Conservation (phyloP, 1,140 invertebrate species). For the Drosophila littoralis region DNA sequence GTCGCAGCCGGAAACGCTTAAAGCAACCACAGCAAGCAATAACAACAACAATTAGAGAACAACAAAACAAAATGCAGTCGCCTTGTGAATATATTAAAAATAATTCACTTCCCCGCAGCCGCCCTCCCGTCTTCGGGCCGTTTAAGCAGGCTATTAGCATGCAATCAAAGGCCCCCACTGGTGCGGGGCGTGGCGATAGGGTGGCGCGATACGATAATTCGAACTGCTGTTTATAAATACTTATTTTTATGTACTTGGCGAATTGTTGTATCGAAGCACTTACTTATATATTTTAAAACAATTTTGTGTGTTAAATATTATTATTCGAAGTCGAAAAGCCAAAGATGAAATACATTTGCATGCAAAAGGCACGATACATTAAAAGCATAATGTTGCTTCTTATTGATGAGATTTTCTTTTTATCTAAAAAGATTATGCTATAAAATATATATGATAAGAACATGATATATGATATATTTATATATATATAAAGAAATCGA, state of each 20-base stretch:
- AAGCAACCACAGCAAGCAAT: slow-evolving; percentile 26
- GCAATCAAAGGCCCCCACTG: slow-evolving; percentile 42
- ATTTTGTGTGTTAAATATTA: background rate
- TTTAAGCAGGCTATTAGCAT: slow-evolving; percentile 75
- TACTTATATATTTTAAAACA: background rate
- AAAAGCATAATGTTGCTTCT: too few relatives aligned
- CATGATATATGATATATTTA: too few relatives aligned
- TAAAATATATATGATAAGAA: too few relatives aligned
- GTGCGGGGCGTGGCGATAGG: background rate
- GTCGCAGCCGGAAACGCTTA: slow-evolving; percentile 56
- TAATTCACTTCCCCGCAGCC: slow-evolving; percentile 34
- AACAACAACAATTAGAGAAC: slow-evolving; percentile 10
- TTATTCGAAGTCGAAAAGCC: background rate
- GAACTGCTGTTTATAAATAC: slow-evolving; percentile 12
- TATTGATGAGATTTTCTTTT: too few relatives aligned
- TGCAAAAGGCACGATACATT: too few relatives aligned
- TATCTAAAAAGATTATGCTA: too few relatives aligned
- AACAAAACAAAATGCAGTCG: slow-evolving; percentile 25
- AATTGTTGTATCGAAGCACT: background rate
- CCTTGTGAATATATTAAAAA: slow-evolving; percentile 61
- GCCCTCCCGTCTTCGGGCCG: slow-evolving; percentile 2
- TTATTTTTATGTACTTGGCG: slow-evolving; percentile 4
- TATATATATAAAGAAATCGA: too few relatives aligned
- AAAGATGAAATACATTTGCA: too few relatives aligned
- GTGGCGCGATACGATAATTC: background rate